These are phyloP conservation scores for Pemphredon lugubris DNA, from an alignment of 2,888 invertebrate species.

Conservation along the genomic window DNA sequence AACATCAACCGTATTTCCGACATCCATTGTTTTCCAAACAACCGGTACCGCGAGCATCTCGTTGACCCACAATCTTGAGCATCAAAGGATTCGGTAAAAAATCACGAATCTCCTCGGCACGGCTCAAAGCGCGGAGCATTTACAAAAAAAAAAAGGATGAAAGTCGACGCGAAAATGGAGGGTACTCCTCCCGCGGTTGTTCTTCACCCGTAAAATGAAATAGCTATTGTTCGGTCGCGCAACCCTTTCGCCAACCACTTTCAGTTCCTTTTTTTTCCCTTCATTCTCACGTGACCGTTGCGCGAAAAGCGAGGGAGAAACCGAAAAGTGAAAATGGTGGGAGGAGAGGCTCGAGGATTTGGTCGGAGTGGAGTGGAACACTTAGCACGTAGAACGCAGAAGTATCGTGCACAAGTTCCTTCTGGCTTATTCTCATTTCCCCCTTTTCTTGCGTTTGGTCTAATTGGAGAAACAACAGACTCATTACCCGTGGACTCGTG, in stretches of 20 bases:
- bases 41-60: not conserved
- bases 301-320: constrained; percentile 31
- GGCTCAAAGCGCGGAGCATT: not conserved
- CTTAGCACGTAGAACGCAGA: constrained; percentile 47
- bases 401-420: constrained; percentile 48
- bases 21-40: not conserved
- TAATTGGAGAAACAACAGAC: constrained; percentile 74
- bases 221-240: constrained; percentile 26
- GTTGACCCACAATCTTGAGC: constrained; percentile 12
- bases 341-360: constrained; percentile 41
- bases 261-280: constrained; percentile 5
- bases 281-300: constrained; percentile 15
- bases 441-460: constrained; percentile 58
- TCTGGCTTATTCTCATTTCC: constrained; percentile 31
- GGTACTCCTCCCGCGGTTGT: not conserved
- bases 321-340: constrained; percentile 14
- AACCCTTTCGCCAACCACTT: not conserved
- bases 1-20: not conserved
- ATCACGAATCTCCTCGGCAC: not conserved
- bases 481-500: constrained; percentile 69
- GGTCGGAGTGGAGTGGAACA: constrained; percentile 50
- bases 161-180: not conserved
- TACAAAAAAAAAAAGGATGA: not conserved
- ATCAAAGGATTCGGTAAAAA: not conserved
- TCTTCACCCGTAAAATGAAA: constrained; percentile 18